A percentile compares a stretch with the other conserved stretches of the same genome.
Conservation (phyloP, 2,797 vertebrate genomes). For the Glyptemys insculpta region DNA sequence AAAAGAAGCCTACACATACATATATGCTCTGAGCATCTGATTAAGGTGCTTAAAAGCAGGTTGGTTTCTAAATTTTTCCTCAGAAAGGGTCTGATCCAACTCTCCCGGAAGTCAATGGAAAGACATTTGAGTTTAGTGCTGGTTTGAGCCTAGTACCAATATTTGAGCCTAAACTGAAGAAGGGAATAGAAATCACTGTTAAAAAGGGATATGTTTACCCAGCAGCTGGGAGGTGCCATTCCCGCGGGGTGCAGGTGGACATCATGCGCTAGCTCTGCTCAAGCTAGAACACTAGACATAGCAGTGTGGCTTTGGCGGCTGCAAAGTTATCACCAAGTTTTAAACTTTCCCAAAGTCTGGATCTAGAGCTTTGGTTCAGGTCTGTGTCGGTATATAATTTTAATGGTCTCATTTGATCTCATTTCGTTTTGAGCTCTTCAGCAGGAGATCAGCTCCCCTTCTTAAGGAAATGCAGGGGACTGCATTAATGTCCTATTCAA, state of each 20-base stretch:
- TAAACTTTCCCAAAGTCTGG: neutral
- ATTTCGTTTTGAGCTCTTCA: neutral
- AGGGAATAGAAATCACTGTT: neutral
- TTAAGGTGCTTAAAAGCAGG: neutral
- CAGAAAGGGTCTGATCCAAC: neutral
- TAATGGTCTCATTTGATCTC: neutral
- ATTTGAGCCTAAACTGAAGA: neutral
- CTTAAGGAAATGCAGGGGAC: neutral
- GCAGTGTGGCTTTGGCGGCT: neutral
- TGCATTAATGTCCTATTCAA: neutral
- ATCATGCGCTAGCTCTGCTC: neutral
- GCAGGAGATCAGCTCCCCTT: neutral
- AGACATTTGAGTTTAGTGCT: neutral
- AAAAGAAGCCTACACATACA: neutral
- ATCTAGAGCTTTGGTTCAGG: neutral
- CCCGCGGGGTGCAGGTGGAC: neutral
- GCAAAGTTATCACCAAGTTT: neutral
- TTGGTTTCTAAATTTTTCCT: neutral
- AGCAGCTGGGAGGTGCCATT: neutral
- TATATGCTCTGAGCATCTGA: neutral
- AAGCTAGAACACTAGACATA: neutral
- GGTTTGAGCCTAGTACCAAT: neutral
- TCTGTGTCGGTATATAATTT: neutral
- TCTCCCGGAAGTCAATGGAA: neutral
- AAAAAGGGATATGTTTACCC: neutral